Percentiles rank a stretch among this genome's conserved stretches.
These are phyloP conservation scores for Micrasema minimum DNA, from an alignment of 1,140 invertebrate genomes.

Conservation along the genomic window DNA sequence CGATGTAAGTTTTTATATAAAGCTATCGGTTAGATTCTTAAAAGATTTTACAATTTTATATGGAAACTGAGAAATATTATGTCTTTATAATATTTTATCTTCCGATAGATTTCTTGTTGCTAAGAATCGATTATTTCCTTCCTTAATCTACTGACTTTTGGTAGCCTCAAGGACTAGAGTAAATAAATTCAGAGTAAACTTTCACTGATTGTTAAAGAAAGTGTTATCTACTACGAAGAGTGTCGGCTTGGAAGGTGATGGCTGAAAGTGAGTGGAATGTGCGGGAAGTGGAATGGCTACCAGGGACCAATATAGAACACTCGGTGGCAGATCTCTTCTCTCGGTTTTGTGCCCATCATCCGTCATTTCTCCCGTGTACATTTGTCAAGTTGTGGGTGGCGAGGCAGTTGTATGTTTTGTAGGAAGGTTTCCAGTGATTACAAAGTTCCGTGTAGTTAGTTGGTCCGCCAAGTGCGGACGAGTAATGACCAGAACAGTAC, in stretches of 20 bases:
- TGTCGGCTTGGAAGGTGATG: neutral
- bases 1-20: too few species aligned
- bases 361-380: conserved; percentile 7
- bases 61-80: neutral
- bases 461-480: too few species aligned
- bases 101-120: neutral
- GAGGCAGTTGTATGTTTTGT: conserved; percentile 3
- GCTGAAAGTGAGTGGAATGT: too few species aligned
- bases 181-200: conserved; percentile 30
- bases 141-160: neutral
- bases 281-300: too few species aligned
- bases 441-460: conserved; percentile 24
- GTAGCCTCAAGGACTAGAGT: conserved; percentile 4
- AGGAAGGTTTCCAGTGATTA: conserved; percentile 24
- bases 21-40: neutral
- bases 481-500: too few species aligned
- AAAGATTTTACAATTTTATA: conserved; percentile 27
- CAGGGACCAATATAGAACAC: conserved; percentile 21
- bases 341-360: neutral
- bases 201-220: conserved; percentile 6
- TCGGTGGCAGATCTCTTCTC: neutral
- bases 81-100: neutral
- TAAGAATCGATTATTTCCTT: conserved; percentile 8
- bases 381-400: conserved; percentile 5
- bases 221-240: neutral